Evolutionary conservation across 2,113 vertebrate genomes (phyloP), one percentile per base, ranked within the genome.

Genomic region (Otocyon megalotis): DNA sequence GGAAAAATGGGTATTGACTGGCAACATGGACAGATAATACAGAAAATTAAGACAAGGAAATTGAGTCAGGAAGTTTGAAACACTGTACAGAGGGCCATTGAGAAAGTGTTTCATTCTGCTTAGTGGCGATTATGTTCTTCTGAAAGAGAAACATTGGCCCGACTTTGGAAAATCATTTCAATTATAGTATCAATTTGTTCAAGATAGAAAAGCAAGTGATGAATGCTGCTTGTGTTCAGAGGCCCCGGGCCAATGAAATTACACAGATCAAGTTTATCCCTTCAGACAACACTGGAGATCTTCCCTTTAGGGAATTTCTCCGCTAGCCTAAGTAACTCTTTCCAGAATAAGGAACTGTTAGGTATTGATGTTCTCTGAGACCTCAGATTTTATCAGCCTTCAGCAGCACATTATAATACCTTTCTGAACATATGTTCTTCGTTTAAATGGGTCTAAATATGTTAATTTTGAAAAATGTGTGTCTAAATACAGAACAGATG

Each of bases 391-490:
- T 58, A 19, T 53, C 53, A 60, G 56, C 3, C 22, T 86, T 72
- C 35, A n/a, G 32, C 6, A 85, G n/a, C 19, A 87, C 7, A 89
- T 56, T 88, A 24, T 76, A 77, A 72, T 53, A 81, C 35, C 54
- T 83, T 95, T 87, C 35, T 67, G 35, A 90, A 72, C 77, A 88
- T 93, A 96, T 69, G 43, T 69, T 95, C 63, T 92, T 95, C 58
- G 62, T 26, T 72, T 90, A 37, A 93, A 85, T 90, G 9, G 16
- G 8, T 30, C 35, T 77, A 91, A 94, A 65, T 88, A 60, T 37
- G 35, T 88, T 97, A 90, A 95, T 94, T 96, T 94, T 97, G 88
- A 94, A 95, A 97, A 97, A 93, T 72, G 22, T 94, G 48, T 32
- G 26, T 54, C 53, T 95, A 74, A 82, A 56, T 85, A 77, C 37